Evolutionary conservation across 2,797 vertebrate species (phyloP), one percentile per base, ranked within the genome.

Genomic region (Erithacus rubecula): DNA sequence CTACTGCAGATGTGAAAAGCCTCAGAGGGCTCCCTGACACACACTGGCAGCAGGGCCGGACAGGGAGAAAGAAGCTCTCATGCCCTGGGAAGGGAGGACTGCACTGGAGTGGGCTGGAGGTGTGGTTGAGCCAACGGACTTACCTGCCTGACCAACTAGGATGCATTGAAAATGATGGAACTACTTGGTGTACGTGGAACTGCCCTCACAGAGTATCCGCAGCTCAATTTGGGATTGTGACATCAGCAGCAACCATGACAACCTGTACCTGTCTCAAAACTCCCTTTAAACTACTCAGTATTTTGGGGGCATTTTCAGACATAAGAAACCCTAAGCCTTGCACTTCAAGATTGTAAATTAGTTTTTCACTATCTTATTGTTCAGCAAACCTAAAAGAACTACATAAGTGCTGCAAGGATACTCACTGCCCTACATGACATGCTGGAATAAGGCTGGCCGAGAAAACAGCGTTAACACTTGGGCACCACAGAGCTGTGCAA

Each of bases 51-150:
- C 13, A 9, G 15, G 12, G 8, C 11, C 6, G 1, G 30, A 37
- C 26, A 70, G 15, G 22, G 24, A 56, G 5, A 9, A 22, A 34
- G 34, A 52, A 34, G 17, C 9, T 41, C 20, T 44, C 6, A 3
- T 21, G 16, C 12, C 18, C 2, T 5, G 49, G 20, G 32, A 17
- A 30, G 36, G 26, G 59, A 7, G 5, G 5, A 87, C 15, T 11
- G 23, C 12, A 9, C 36, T 29, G 4, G 11, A 43, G 3, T 0
- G 1, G 6, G 22, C 60, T 39, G 0, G 0, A 30, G 13, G 5
- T 24, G 19, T 11, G 2, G 22, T 4, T 26, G 10, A 27, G 10
- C 41, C 11, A 62, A 9, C 1, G 44, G 0, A 69, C 67, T 72
- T 41, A 65, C 81, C 78, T 79, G 51, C 43, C 68, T 86, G 63